Conservation (phyloP, 2,113 vertebrate genomes). For the Numenius arquata region DNA sequence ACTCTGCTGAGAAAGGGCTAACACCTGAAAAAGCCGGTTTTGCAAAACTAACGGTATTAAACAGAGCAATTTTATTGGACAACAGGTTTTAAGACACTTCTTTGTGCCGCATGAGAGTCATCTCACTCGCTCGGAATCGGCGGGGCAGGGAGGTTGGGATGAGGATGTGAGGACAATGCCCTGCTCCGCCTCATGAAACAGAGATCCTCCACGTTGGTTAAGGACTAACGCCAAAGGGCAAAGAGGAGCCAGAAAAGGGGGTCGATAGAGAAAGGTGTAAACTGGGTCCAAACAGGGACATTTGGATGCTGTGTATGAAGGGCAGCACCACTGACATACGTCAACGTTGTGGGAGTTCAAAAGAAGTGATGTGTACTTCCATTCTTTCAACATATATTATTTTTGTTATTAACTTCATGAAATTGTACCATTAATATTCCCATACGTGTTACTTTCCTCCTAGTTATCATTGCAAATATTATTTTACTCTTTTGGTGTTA, state of each 20-base stretch:
- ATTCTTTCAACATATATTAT: neutral
- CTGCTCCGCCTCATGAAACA: neutral
- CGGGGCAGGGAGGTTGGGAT: neutral
- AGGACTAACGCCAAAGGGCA: neutral
- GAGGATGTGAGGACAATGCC: neutral
- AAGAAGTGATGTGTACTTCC: neutral
- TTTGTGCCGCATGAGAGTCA: neutral
- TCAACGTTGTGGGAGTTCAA: neutral
- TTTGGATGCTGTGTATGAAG: neutral
- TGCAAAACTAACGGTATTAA: slow-evolving; percentile 11
- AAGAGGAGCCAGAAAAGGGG: neutral
- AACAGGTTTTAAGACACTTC: neutral
- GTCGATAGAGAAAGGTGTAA: neutral
- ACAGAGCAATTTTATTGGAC: neutral
- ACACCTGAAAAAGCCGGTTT: neutral
- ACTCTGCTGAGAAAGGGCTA: neutral
- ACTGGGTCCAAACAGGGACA: neutral
- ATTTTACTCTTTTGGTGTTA: neutral
- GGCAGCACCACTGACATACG: neutral
- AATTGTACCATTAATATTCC: neutral
- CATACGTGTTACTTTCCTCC: neutral
- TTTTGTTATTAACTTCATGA: neutral
- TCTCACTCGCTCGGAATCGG: neutral
- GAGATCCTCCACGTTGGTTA: neutral
- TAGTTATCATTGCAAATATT: neutral